These are phyloP conservation scores for Pandemis corylana DNA, from an alignment of 2,888 invertebrate genomes.

Conservation along the genomic window DNA sequence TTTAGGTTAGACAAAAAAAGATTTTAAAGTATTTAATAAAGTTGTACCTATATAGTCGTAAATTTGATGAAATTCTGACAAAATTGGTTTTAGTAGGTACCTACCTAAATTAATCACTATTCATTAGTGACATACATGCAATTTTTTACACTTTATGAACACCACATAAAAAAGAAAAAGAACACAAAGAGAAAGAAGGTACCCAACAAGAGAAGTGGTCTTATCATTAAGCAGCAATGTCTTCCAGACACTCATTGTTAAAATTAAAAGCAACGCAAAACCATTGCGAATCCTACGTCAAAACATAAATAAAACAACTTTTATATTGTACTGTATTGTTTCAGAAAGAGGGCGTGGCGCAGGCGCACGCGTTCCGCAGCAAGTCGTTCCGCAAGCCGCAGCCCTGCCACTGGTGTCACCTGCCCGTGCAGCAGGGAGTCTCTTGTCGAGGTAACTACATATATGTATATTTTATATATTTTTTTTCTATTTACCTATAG, in stretches of 20 bases:
- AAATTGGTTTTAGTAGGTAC: no score
- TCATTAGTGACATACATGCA: no score
- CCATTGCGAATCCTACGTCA: not conserved
- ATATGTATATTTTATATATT: no score
- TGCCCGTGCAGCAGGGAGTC: constrained; percentile 90
- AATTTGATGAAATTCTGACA: no score
- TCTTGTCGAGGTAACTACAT: constrained; percentile 91
- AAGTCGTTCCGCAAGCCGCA: constrained; percentile 90
- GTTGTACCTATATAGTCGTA: no score
- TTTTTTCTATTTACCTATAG: no score
- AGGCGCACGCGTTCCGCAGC: constrained; percentile 90
- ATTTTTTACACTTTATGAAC: no score
- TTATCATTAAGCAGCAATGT: no score
- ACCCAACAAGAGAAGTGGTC: no score
- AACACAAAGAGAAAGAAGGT: not conserved
- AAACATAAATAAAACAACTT: not conserved
- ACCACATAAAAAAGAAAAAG: not conserved
- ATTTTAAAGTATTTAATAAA: no score
- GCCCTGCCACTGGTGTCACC: constrained; percentile 92
- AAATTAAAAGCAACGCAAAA: not conserved
- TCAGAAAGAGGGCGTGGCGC: constrained; percentile 88
- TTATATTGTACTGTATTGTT: constrained; percentile 60
- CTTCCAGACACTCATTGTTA: no score
- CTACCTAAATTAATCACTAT: no score
- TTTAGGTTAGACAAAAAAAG: not conserved